Conservation (phyloP, 1,140 invertebrate species). For the Drosophila jambulina region DNA sequence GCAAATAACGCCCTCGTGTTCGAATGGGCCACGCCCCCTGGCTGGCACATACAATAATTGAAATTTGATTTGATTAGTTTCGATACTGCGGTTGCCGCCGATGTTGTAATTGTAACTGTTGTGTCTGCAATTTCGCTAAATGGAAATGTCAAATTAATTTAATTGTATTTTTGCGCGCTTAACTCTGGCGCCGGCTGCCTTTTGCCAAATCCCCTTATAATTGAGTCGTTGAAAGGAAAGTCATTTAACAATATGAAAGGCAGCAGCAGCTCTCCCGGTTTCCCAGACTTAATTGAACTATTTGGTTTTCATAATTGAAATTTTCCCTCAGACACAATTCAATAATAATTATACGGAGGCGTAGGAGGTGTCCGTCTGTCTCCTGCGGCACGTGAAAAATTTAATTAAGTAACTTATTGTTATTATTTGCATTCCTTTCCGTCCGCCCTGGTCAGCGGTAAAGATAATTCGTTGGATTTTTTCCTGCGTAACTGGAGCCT, state of each 20-base stretch:
- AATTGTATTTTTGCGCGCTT: conserved; percentile 52
- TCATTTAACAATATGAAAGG: conserved; percentile 63
- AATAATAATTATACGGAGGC: conserved; percentile 75
- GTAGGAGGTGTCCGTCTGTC: conserved; percentile 7
- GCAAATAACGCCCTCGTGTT: conserved; percentile 36
- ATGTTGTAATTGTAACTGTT: conserved; percentile 27
- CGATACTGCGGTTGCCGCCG: conserved; percentile 45
- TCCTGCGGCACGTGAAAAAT: conserved; percentile 70
- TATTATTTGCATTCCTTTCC: conserved; percentile 79
- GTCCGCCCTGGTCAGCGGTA: conserved; percentile 21
- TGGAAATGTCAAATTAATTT: conserved; percentile 67
- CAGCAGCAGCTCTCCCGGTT: conserved; percentile 12
- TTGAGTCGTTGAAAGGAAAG: conserved; percentile 56
- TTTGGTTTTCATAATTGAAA: conserved; percentile 81
- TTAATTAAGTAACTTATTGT: conserved; percentile 83
- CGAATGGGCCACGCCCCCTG: conserved; percentile 44
- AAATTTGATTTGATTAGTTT: conserved; percentile 84
- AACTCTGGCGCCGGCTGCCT: conserved; percentile 36
- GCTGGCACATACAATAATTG: conserved; percentile 70
- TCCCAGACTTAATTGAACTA: conserved; percentile 71
- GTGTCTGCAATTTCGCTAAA: conserved; percentile 26
- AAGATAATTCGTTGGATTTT: conserved; percentile 61
- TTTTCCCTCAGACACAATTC: conserved; percentile 74
- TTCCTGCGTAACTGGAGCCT: conserved; percentile 18
- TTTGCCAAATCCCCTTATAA: conserved; percentile 71